These are phyloP conservation scores for Schizopygopsis pylzovi DNA, from an alignment of 2,797 vertebrate genomes.

Conservation along the genomic window DNA sequence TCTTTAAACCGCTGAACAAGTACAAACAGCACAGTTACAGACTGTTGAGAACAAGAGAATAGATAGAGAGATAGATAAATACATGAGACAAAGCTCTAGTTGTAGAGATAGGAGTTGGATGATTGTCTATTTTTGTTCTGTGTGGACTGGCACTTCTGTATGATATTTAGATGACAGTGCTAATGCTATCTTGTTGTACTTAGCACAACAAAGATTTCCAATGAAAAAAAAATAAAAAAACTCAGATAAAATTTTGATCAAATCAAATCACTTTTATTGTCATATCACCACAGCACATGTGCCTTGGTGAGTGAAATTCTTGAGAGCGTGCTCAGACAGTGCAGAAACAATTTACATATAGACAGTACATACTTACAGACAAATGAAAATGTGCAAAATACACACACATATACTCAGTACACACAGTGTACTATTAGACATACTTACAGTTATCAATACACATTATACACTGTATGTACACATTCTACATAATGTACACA, in stretches of 20 bases:
- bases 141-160: slow-evolving; percentile 48
- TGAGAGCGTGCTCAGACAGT: too few species aligned
- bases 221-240: slow-evolving; percentile 48
- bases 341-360: too few species aligned
- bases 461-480: too few species aligned
- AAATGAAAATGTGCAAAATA: too few species aligned
- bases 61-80: not conserved
- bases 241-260: not conserved
- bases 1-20: slow-evolving; percentile 57
- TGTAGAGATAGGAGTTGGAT: not conserved
- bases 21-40: slow-evolving; percentile 56
- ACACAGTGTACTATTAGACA: too few species aligned
- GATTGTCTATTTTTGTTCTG: slow-evolving; percentile 43
- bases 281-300: too few species aligned
- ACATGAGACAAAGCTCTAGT: slow-evolving; percentile 24
- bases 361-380: too few species aligned
- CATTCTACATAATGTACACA: too few species aligned
- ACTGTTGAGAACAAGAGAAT: slow-evolving; percentile 46
- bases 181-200: slow-evolving; percentile 20
- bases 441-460: too few species aligned
- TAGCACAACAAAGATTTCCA: slow-evolving; percentile 41
- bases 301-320: too few species aligned
- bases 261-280: too few species aligned
- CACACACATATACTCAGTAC: too few species aligned
- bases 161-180: slow-evolving; percentile 53